phyloP scores from a whole-genome alignment of 1,140 invertebrate species.

The Eurosta solidaginis region DNA sequence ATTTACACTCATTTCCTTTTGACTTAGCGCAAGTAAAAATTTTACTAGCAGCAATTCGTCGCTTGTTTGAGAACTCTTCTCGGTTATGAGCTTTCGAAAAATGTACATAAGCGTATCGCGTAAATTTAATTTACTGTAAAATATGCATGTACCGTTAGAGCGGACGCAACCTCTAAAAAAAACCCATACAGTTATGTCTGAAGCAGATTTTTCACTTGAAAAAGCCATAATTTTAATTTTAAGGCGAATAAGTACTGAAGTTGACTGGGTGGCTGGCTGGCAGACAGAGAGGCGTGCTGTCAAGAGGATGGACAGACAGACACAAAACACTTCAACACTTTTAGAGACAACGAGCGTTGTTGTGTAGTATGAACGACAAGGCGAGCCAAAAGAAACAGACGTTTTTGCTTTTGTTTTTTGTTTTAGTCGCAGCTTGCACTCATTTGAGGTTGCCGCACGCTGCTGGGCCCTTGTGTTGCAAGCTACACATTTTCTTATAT shows the following conservation, averaged over 20 bases:
- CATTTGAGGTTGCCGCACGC: background rate
- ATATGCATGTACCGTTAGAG: constrained; percentile 23
- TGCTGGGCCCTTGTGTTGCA: background rate
- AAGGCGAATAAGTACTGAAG: background rate
- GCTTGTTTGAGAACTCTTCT: too few relatives aligned
- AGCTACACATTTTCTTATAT: background rate
- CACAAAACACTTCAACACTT: constrained; percentile 3
- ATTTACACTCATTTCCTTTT: constrained; percentile 10
- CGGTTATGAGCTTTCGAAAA: background rate
- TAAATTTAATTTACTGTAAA: constrained; percentile 24
- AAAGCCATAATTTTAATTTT: constrained; percentile 25
- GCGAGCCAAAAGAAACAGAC: background rate
- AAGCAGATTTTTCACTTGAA: constrained; percentile 26
- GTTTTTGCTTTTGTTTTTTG: background rate
- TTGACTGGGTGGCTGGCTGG: background rate
- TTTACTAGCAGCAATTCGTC: background rate
- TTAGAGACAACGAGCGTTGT: background rate
- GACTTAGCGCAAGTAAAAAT: background rate
- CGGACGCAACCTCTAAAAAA: background rate
- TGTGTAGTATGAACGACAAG: background rate
- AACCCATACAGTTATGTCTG: background rate
- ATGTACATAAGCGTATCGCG: too few relatives aligned
- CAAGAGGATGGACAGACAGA: background rate
- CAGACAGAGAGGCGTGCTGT: background rate
- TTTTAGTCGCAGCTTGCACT: background rate